These are phyloP conservation scores for Pinctada fucata DNA, from an alignment of 2,888 invertebrate species.

Conservation along the genomic window DNA sequence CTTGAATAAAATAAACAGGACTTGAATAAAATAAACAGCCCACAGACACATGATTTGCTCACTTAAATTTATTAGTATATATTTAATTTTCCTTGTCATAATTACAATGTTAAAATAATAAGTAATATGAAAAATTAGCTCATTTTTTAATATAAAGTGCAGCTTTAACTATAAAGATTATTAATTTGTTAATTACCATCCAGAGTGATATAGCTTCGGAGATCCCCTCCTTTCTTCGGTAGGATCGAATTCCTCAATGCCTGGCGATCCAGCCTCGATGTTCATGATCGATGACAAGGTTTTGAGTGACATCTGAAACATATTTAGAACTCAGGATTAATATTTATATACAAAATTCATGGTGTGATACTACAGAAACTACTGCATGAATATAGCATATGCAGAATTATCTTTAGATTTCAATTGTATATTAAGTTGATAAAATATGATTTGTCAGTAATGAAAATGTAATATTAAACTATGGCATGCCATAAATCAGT, in stretches of 20 bases:
- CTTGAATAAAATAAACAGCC: not conserved
- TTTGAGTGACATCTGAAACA: not conserved
- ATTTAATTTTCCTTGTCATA: not conserved
- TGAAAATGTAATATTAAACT: not conserved
- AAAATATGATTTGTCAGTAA: not conserved
- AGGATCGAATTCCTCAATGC: not conserved
- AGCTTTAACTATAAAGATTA: not conserved
- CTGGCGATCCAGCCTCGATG: conserved; percentile 8
- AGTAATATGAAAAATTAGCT: not conserved
- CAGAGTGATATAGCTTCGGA: not conserved
- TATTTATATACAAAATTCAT: not conserved
- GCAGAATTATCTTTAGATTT: not conserved
- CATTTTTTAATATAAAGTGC: not conserved
- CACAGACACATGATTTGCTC: not conserved
- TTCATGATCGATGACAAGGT: conserved; percentile 6
- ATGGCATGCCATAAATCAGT: not conserved
- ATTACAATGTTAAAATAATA: not conserved
- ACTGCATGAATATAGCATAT: conserved; percentile 1
- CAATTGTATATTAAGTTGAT: not conserved
- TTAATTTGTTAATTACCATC: conserved; percentile 2
- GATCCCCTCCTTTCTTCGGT: not conserved
- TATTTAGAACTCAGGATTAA: conserved; percentile 3
- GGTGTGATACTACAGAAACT: not conserved
- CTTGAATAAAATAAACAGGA: not conserved
- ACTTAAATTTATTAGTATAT: not conserved